Base-by-base conservation (phyloP, 1,140 invertebrate genomes). In the Diachasma alloeum region DNA sequence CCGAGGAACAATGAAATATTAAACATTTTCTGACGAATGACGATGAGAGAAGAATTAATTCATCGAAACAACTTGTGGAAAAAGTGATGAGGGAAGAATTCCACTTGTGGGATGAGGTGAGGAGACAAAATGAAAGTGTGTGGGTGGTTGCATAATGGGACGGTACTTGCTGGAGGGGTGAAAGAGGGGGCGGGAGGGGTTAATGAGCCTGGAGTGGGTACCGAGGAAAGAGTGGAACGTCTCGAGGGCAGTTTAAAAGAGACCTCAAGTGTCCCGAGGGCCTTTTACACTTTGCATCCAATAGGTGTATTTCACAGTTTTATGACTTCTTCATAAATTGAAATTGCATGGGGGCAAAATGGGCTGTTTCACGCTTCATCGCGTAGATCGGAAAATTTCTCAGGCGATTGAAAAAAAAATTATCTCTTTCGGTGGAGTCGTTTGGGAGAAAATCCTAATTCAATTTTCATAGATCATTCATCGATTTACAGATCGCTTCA, bases 91-190 rank as follows among this genome's bases (percentile, higher is more conserved):
- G 59, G 24, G 24, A 63, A 11, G 24, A 63, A 63, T 63, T 56
- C 59, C 59, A 63, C 59, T 63, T 63, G 59, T 63, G 59, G 59
- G 59, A 26, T 11, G 59, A 63, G 11, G 19, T 15, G 59, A 63
- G 24, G 59, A 63, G 59, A 63, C 59, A 63, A 63, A 63, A 63
- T 63, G 59, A 63, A 63, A 63, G 59, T 63, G 59, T 63, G 59
- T 63, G 59, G 59, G 59, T 63, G 59, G 59, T 63, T 63, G 59
- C 59, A 63, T 63, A 63, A 63, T 63, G 59, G 19, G 24, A 26
- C 10, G 24, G 19, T 63, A 63, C 24, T 63, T 24, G 59, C 8
- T 56, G 13, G 48, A 53, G 15, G 48, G 48, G n/a, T 53, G 48
- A 9, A 5, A 0, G 48, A 15, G n/a, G 48, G 15, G 48, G 48